A percentile compares a stretch with the other conserved stretches of the same genome.
phyloP scores from a whole-genome alignment of 2,113 vertebrate species.

The Tragelaphus buxtoni region DNA sequence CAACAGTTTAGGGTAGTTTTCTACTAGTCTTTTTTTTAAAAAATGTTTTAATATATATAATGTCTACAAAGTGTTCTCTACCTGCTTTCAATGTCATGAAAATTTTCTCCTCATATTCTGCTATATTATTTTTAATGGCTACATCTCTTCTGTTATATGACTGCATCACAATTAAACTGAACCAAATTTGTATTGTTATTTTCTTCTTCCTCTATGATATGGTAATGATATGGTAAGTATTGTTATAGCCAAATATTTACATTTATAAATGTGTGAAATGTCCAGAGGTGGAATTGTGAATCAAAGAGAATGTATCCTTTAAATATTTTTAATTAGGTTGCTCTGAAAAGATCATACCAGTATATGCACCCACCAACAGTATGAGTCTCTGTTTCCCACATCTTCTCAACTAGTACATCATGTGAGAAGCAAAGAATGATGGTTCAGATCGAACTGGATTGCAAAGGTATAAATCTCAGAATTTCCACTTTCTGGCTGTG shows the following conservation, averaged over 20 bases:
- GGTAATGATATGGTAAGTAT: background rate
- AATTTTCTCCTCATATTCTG: background rate
- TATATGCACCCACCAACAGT: background rate
- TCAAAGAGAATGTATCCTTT: background rate
- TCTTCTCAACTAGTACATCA: background rate
- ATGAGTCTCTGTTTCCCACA: background rate
- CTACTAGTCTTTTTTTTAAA: background rate
- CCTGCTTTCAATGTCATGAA: background rate
- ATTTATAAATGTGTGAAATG: background rate
- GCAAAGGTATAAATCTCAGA: background rate
- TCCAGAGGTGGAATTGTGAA: background rate
- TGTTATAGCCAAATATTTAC: background rate
- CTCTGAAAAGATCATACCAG: background rate
- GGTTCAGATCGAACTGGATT: background rate
- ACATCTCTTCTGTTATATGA: background rate
- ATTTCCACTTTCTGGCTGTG: background rate
- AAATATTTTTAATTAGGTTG: background rate
- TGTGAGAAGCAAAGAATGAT: background rate
- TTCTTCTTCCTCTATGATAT: background rate
- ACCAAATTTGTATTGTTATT: background rate
- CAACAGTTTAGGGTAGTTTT: background rate
- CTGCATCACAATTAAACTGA: background rate
- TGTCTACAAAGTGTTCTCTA: background rate
- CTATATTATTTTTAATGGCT: background rate
- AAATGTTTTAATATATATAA: background rate